Evolutionary conservation across 1,140 invertebrate genomes (phyloP), one percentile per base, ranked within the genome.

Genomic region (Diprion similis): DNA sequence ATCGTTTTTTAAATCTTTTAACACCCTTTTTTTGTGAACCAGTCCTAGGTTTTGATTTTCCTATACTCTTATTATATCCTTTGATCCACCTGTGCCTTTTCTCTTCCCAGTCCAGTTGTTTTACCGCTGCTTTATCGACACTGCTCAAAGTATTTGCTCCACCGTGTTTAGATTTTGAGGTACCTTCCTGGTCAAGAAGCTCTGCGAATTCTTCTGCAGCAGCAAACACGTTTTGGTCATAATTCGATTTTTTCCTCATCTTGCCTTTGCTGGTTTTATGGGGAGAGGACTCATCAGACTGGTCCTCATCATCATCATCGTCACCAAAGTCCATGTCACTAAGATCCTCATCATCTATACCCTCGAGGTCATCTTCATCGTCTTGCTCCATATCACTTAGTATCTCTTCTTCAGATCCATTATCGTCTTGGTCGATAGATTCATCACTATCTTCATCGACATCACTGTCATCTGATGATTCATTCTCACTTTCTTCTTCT

Each of bases 151-250:
- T 89, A 80, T 92, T 90, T 71, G 90, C 91, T 15, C 91, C 90
- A 15, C 92, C 92, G 69, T 91, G 89, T 74, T 91, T 92, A 18
- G 77, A 46, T 72, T 90, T 91, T 1, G 89, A 89, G 65, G 88
- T 87, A 3, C 91, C 91, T 45, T 92, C 91, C 74, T 93, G 90
- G 82, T 94, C 93, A 51, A 94, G 78, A 77, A 94, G 88, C 19
- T 92, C 92, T 0, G 93, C 91, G 81, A 94, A 94, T 81, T 94
- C 91, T 85, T 94, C 93, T 0, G 92, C 92, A 0, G 92, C 92
- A n/a, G 92, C 91, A 81, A 94, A 94, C 46, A 92, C 78, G 64
- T 83, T 82, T 17, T 72, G 79, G 10, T 81, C 79, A 10, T 79
- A 71, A 11, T 70, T 0, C 4, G 68, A 65, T 10, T 66, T 76